These are phyloP conservation scores for Gallinago solitaria DNA, from an alignment of 2,797 vertebrate genomes.

Conservation along the genomic window DNA sequence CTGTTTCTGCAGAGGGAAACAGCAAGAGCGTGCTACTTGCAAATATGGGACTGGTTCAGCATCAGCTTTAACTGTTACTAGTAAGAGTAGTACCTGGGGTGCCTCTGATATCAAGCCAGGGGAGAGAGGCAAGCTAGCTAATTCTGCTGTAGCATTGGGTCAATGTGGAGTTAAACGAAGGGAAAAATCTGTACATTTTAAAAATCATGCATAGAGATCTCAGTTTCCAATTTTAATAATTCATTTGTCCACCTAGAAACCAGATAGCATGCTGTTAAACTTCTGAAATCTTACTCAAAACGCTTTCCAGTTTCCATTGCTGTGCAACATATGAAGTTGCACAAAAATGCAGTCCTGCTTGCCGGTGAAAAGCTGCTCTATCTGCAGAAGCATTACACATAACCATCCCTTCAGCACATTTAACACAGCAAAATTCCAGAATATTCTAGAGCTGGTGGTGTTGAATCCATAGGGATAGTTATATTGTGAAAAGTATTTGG, in stretches of 20 bases:
- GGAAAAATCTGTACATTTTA: not conserved
- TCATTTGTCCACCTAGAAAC: not conserved
- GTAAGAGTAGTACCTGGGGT: not conserved
- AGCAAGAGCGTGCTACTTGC: not conserved
- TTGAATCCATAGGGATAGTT: not conserved
- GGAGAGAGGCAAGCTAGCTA: not conserved
- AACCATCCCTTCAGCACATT: not conserved
- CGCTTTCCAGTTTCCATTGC: not conserved
- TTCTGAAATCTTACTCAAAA: not conserved
- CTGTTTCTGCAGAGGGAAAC: not conserved
- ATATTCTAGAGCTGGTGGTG: not conserved
- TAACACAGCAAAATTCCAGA: not conserved
- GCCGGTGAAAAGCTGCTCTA: not conserved
- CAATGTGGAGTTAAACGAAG: not conserved
- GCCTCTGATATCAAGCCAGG: rapidly evolving
- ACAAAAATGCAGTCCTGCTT: not conserved
- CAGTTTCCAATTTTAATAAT: not conserved
- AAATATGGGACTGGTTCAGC: not conserved
- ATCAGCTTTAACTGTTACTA: not conserved
- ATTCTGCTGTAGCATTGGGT: not conserved
- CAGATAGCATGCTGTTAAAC: not conserved
- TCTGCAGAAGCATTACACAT: not conserved
- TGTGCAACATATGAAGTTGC: not conserved
- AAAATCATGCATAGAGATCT: not conserved
- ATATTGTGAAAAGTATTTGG: not conserved